These are phyloP conservation scores for Pegea sp. DNA, from an alignment of 23 tunicate genomes.

Conservation along the genomic window DNA sequence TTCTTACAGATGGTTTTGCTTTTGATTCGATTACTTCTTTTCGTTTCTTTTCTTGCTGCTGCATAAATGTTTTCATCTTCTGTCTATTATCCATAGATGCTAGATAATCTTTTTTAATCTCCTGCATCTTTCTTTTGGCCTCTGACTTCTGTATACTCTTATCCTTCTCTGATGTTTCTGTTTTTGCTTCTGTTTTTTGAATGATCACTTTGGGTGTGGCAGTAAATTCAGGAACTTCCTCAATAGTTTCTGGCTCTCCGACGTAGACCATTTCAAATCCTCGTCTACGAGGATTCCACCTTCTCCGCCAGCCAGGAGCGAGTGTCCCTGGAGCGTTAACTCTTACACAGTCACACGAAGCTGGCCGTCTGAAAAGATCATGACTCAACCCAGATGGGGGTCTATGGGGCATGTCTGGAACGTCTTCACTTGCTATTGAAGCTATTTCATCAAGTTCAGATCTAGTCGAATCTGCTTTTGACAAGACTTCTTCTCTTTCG, in stretches of 20 bases:
- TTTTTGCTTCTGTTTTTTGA: background rate
- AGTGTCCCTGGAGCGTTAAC: background rate
- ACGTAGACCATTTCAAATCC: slow-evolving; percentile 6
- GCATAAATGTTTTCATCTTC: background rate
- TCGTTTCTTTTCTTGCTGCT: background rate
- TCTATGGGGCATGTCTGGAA: background rate
- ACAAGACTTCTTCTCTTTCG: background rate
- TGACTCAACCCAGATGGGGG: background rate
- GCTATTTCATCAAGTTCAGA: background rate
- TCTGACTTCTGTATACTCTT: background rate
- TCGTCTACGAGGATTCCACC: slow-evolving; percentile 6
- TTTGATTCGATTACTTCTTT: background rate
- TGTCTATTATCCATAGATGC: background rate
- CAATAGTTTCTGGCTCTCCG: background rate
- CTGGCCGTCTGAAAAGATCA: background rate
- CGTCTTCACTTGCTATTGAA: background rate
- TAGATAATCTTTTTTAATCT: background rate
- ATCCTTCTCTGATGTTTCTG: background rate
- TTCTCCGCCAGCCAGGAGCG: background rate
- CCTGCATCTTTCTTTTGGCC: background rate
- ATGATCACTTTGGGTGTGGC: background rate
- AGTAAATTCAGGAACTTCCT: background rate
- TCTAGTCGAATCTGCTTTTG: background rate
- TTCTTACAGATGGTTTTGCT: background rate
- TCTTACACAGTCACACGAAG: background rate